phyloP scores from a whole-genome alignment of 2,113 vertebrate species.

The Tricholaema leucomelas region DNA sequence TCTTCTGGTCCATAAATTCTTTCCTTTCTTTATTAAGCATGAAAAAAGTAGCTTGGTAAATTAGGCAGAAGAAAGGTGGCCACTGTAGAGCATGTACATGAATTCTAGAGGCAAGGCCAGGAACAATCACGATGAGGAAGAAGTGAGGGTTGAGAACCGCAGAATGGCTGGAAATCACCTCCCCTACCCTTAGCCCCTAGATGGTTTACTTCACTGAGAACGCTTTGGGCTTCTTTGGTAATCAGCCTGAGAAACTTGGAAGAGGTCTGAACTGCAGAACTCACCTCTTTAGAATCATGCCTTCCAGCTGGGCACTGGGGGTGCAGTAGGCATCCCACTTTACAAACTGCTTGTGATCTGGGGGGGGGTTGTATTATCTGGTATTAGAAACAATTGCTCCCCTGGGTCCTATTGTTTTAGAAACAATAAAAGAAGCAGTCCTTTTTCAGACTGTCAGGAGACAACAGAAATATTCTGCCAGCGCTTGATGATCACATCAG shows the following conservation, averaged over 20 bases:
- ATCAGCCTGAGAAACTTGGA: neutral
- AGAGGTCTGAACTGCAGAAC: neutral
- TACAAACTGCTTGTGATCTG: neutral
- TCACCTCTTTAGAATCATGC: neutral
- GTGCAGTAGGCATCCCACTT: neutral
- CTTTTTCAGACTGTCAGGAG: neutral
- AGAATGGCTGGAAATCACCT: neutral
- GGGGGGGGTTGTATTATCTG: neutral
- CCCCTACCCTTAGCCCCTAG: neutral
- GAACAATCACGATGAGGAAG: neutral
- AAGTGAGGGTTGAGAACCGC: neutral
- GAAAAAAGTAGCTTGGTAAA: neutral
- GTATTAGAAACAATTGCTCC: constrained; percentile 2
- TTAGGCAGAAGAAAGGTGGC: neutral
- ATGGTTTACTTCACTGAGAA: neutral
- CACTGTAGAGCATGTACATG: neutral
- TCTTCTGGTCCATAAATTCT: neutral
- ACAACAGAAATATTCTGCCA: neutral
- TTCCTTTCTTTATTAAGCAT: neutral
- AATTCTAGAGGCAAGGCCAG: neutral
- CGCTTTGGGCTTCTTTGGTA: neutral
- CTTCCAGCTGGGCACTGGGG: neutral
- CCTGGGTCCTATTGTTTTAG: neutral
- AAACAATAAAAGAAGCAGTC: neutral
- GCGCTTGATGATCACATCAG: neutral